Evolutionary conservation across 2,888 invertebrate species (phyloP), one percentile per base, ranked within the genome.

Genomic region (Ormia ochracea): DNA sequence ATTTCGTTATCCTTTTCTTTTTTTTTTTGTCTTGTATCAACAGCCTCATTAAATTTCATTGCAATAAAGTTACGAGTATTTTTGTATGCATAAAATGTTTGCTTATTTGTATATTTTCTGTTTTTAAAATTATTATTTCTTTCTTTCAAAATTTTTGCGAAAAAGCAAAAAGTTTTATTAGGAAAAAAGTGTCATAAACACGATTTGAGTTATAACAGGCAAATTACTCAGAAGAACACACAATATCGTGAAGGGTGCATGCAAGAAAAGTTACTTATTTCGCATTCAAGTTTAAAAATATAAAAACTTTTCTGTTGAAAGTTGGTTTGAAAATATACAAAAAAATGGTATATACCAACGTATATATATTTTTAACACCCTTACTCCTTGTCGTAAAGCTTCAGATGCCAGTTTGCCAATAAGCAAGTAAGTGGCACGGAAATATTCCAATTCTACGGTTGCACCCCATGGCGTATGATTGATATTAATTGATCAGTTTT

Each of bases 21-120:
- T 7, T 45, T 2, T 10, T 26, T 31, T 21, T 59, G 72, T 72
- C 58, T n/a, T 19, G 21, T 70, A 59, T 59, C 65, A 69, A 74
- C 65, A 74, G 43, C 65, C 74, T 74, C 78, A 74, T 79, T 79
- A 79, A 70, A 69, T 79, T 70, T 65, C 58, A 69, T 65, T 69
- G 69, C 17, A 65, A 59, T 50, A 17, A 56, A 59, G 54, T 68
- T 56, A 43, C n/a, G n/a, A n/a, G n/a, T n/a, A n/a, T n/a, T n/a
- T 70, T 65, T 63, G n/a, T 38, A 50, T 74, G 19, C 19, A 50
- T 21, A 52, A 9, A 58, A 54, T 69, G 38, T 68, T 43, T 33
- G 10, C 21, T 21, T 21, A 56, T 7, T 36, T 9, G 1, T 14
- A 2, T 59, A 43, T 52, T 52, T 36, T 63, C n/a, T 74, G 28